These are phyloP conservation scores for Schlechtendalia chinensis DNA, from an alignment of 1,140 invertebrate species.

Conservation along the genomic window DNA sequence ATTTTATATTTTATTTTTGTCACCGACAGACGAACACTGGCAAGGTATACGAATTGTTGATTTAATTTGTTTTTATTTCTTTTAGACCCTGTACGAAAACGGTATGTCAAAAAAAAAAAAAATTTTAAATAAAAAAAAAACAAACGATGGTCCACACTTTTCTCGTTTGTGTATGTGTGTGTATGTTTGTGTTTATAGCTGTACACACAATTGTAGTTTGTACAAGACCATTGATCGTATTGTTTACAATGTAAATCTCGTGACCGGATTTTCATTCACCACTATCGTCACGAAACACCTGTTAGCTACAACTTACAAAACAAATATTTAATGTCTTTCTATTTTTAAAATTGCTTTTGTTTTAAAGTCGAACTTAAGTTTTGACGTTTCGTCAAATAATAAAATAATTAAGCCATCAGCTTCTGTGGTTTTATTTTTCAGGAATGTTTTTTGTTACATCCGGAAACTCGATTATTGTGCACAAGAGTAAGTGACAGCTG, in stretches of 20 bases:
- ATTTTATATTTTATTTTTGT: too few species aligned
- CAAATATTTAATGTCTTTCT: too few species aligned
- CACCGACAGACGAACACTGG: too few species aligned
- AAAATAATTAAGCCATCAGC: too few species aligned
- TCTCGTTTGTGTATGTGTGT: neutral
- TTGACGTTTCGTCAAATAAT: too few species aligned
- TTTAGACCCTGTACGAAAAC: neutral
- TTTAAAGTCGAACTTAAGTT: too few species aligned
- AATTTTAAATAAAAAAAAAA: neutral
- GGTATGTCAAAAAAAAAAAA: neutral
- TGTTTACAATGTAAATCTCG: constrained; percentile 7
- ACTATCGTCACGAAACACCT: neutral
- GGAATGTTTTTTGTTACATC: neutral
- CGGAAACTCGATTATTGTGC: neutral
- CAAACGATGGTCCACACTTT: neutral
- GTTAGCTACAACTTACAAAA: neutral
- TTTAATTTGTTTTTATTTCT: constrained; percentile 5
- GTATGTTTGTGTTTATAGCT: neutral
- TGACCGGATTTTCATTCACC: neutral
- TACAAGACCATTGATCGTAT: neutral
- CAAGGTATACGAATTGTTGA: neutral
- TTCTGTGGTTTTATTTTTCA: too few species aligned
- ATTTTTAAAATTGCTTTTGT: too few species aligned
- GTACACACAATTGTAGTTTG: neutral
- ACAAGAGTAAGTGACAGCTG: neutral